phyloP scores from a whole-genome alignment of 1,140 invertebrate species.

The Cydia pomonella region DNA sequence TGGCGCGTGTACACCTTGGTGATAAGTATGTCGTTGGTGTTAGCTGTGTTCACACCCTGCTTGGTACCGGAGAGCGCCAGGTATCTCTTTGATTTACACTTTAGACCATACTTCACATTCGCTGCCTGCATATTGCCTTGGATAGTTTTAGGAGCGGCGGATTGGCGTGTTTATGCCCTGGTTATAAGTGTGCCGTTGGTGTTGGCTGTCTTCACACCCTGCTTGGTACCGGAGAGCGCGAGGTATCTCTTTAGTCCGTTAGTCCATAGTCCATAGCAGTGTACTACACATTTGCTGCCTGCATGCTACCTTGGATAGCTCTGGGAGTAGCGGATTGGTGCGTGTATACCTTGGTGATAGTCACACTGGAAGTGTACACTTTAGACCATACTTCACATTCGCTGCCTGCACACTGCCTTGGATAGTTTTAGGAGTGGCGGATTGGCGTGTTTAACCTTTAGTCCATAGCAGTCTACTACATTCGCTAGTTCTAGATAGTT shows the following conservation, averaged over 20 bases:
- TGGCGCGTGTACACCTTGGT: constrained; percentile 88
- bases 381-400: constrained; percentile 86
- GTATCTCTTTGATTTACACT: too few relatives aligned
- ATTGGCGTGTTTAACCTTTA: too few relatives aligned
- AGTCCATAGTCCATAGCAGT: too few relatives aligned
- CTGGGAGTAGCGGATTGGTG: constrained; percentile 85
- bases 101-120: constrained; percentile 86
- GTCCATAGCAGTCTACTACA: too few relatives aligned
- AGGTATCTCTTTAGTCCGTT: too few relatives aligned
- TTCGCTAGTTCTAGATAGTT: too few relatives aligned
- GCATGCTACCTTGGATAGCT: too few relatives aligned
- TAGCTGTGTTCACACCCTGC: constrained; percentile 80
- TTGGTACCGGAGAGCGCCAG: too few relatives aligned
- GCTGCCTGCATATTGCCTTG: constrained; percentile 81
- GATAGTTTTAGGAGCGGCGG: background rate
- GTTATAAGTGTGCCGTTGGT: constrained; percentile 88
- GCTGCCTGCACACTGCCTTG: constrained; percentile 81
- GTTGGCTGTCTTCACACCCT: constrained; percentile 88
- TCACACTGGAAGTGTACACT: constrained; percentile 78
- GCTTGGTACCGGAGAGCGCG: constrained; percentile 85
- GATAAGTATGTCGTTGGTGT: constrained; percentile 86
- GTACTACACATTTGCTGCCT: too few relatives aligned
- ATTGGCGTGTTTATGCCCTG: constrained; percentile 89
- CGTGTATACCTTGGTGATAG: constrained; percentile 86
- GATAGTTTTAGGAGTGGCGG: background rate